Percentiles rank a stretch among this genome's conserved stretches.
phyloP scores from a whole-genome alignment of 2,888 invertebrate genomes.

The Leucania comma region DNA sequence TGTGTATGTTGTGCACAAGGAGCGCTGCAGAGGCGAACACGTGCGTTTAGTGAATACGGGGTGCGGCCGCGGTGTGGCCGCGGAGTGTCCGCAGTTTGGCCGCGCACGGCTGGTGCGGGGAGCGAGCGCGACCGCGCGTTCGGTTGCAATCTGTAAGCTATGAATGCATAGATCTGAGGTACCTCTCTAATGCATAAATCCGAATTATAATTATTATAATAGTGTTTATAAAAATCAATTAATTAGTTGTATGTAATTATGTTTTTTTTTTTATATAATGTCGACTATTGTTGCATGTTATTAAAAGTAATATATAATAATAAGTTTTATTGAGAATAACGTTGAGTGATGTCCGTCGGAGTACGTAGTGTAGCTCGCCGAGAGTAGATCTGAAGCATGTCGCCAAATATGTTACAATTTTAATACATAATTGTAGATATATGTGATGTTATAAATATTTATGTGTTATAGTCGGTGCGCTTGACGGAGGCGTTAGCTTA shows the following conservation, averaged over 20 bases:
- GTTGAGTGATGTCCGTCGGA: constrained; percentile 34
- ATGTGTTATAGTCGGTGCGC: constrained; percentile 61
- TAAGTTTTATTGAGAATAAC: constrained; percentile 43
- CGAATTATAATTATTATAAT: constrained; percentile 63
- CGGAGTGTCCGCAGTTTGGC: too few relatives aligned
- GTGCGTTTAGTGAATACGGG: background rate
- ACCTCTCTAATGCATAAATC: constrained; percentile 64
- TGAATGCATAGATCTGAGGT: constrained; percentile 63
- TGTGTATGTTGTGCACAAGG: background rate
- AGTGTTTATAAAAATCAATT: constrained; percentile 48
- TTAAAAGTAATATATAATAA: constrained; percentile 66
- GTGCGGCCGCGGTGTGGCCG: too few relatives aligned
- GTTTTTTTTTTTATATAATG: constrained; percentile 54
- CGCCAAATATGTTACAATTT: constrained; percentile 49
- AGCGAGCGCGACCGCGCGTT: background rate
- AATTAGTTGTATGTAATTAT: constrained; percentile 51
- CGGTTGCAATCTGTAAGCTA: constrained; percentile 25
- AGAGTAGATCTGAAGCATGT: constrained; percentile 23
- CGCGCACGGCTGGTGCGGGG: background rate
- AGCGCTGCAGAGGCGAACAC: background rate
- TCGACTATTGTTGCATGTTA: constrained; percentile 61
- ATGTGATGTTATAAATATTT: constrained; percentile 73
- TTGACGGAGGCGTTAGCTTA: constrained; percentile 56
- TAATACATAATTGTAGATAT: constrained; percentile 49
- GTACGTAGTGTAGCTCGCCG: constrained; percentile 21